Evolutionary conservation across 2,797 vertebrate species (phyloP), one percentile per base, ranked within the genome.

Genomic region (Amazona finschi): DNA sequence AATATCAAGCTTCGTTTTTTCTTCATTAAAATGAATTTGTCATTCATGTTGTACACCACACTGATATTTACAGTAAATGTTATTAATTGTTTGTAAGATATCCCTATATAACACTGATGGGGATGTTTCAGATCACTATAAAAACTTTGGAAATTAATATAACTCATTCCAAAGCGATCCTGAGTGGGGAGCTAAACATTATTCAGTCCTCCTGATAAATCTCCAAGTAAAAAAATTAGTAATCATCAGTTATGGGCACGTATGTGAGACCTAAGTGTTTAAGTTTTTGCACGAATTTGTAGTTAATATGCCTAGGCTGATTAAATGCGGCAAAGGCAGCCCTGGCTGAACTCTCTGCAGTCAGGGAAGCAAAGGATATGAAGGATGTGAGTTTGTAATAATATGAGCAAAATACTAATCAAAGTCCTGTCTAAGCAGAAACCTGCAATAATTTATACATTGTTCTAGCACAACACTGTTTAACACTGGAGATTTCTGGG

Each of bases 201-300:
- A 72, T 81, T 89, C 70, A 91, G 78, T 27, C 31, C 24, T 87
- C 79, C 72, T 69, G 66, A 92, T 87, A 85, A 83, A 88, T 95
- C 64, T 84, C 50, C 36, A 44, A 75, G 60, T 50, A 14, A 91
- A 91, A 91, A 86, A 67, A 79, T 17, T 3, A 85, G 61, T 30
- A 87, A 71, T 75, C 66, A 86, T 85, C 47, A 88, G 55, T 93
- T 90, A 91, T 9, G 12, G 85, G 31, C 70, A 94, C 0, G 0
- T 70, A 75, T 84, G 69, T 78, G 73, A 89, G 72, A 88, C 33
- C 11, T 72, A 85, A 87, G 69, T 74, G 50, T 85, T 92, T 84
- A 84, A 93, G 86, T 87, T 0, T 0, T 57, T 84, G 39, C 70
- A 89, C 39, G 58, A 87, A 84, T 91, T 86, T 81, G 82, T 60